A percentile compares a stretch with the other conserved stretches of the same genome.
These are phyloP conservation scores for Tetragnatha versicolor DNA, from an alignment of 1,140 invertebrate species.

Conservation along the genomic window DNA sequence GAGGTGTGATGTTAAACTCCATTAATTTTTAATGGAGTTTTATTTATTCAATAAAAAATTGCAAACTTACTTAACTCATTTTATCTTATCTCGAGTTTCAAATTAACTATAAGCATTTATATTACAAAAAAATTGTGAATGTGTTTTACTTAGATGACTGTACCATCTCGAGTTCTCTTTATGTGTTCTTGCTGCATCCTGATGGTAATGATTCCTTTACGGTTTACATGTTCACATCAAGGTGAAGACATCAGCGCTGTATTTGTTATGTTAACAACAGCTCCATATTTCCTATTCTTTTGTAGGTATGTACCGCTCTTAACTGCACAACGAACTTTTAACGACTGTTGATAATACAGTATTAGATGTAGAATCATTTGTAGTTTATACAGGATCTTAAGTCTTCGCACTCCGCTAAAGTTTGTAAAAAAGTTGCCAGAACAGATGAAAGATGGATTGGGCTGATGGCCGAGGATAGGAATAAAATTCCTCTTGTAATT, in stretches of 20 bases:
- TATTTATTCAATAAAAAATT: too few species aligned
- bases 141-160: conserved; percentile 75
- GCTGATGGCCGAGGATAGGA: too few species aligned
- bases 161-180: conserved; percentile 90
- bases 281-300: conserved; percentile 98
- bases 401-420: too few species aligned
- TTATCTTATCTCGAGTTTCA: too few species aligned
- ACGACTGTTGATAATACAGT: background rate
- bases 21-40: too few species aligned
- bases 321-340: background rate
- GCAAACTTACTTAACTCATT: too few species aligned
- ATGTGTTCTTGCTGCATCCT: conserved; percentile 89
- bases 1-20: too few species aligned
- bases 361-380: too few species aligned
- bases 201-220: conserved; percentile 80
- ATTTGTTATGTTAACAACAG: conserved; percentile 92
- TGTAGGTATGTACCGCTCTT: conserved; percentile 74
- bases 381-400: too few species aligned
- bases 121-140: background rate
- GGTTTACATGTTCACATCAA: conserved; percentile 82
- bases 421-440: too few species aligned
- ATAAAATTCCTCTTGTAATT: too few species aligned
- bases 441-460: too few species aligned
- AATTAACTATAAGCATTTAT: background rate
- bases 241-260: conserved; percentile 90